phyloP scores from a whole-genome alignment of 2,797 vertebrate genomes.

The Eulemur albifrons region DNA sequence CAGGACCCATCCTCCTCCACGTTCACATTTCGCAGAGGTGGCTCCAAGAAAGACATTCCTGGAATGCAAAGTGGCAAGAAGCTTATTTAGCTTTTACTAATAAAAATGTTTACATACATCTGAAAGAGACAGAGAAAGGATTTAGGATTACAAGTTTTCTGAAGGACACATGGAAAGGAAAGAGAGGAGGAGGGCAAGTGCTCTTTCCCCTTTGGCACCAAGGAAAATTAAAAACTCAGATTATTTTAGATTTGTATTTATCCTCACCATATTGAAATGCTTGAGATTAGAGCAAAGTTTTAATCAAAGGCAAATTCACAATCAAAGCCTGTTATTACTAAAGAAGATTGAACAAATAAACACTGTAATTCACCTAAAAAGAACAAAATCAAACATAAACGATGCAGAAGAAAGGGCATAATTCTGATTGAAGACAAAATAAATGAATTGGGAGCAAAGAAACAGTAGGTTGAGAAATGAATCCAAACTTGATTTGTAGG shows the following conservation, averaged over 20 bases:
- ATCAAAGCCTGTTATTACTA: not conserved
- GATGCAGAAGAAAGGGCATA: not conserved
- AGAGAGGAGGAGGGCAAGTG: not conserved
- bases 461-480: not conserved
- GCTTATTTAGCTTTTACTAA: no score
- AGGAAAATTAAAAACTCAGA: not conserved
- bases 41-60: not conserved
- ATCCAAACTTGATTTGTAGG: not conserved
- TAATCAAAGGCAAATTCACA: not conserved
- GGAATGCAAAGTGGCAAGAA: not conserved
- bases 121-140: no score
- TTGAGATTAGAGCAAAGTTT: not conserved
- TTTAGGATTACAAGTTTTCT: not conserved
- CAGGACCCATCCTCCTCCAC: not conserved
- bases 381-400: not conserved
- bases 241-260: not conserved
- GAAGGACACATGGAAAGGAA: not conserved
- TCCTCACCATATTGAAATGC: not conserved
- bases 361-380: not conserved
- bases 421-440: no score
- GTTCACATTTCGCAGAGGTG: not conserved
- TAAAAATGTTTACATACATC: no score
- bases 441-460: no score
- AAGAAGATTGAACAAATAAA: not conserved
- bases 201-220: no score